Percentiles rank a stretch among this genome's conserved stretches.
Conservation (phyloP, 2,888 invertebrate species). For the Desoria tigrina region DNA sequence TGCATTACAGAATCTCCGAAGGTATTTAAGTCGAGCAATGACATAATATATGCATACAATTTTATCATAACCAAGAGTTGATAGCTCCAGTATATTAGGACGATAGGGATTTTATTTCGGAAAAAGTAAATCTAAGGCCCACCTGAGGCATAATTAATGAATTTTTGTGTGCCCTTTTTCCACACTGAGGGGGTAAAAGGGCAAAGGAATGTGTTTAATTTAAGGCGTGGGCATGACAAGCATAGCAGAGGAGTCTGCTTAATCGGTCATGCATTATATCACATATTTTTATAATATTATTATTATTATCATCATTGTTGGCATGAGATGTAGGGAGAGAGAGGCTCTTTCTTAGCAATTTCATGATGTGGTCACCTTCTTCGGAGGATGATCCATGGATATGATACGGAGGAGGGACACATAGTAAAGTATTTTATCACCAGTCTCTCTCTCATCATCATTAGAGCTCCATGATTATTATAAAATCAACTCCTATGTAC, state of each 20-base stretch:
- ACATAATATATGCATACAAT: too few species aligned
- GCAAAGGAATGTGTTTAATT: conserved; percentile 53
- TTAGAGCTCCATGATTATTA: conserved; percentile 19
- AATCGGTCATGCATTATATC: conserved; percentile 52
- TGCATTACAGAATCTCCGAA: too few species aligned
- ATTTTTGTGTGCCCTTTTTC: conserved; percentile 44
- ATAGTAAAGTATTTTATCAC: conserved; percentile 12
- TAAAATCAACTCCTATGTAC: conserved; percentile 19
- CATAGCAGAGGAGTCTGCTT: conserved; percentile 50
- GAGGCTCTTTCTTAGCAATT: conserved; percentile 9
- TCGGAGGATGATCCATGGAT: not conserved
- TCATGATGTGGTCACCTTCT: not conserved
- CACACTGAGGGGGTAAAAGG: conserved; percentile 50
- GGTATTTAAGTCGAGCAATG: too few species aligned
- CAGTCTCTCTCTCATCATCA: conserved; percentile 22
- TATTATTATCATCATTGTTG: too few species aligned
- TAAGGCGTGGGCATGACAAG: conserved; percentile 54
- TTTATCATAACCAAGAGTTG: too few species aligned
- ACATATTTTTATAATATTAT: not conserved
- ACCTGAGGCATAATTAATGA: conserved; percentile 54
- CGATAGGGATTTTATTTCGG: conserved; percentile 4
- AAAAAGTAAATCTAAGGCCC: conserved; percentile 34
- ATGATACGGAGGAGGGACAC: conserved; percentile 11
- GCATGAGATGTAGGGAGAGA: not conserved
- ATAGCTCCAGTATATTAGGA: not conserved